Conservation (phyloP, 2,113 vertebrate species). For the Xenotilapia flavipinnis region DNA sequence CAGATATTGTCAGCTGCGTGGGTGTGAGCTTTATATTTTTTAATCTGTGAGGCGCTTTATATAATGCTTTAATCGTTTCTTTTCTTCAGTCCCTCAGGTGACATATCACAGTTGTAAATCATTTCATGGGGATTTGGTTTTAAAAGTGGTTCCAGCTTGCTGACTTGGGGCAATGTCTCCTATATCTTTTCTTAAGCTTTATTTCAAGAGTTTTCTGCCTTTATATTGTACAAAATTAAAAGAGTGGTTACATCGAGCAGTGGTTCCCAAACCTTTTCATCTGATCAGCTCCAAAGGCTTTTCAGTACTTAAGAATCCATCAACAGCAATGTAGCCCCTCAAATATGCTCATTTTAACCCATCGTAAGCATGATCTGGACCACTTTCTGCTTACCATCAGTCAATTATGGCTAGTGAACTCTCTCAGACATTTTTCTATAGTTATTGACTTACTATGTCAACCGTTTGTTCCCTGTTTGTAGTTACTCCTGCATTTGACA, state of each 20-base stretch:
- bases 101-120: background rate
- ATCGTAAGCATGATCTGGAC: background rate
- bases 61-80: background rate
- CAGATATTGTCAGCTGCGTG: background rate
- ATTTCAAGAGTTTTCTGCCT: background rate
- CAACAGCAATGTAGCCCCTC: background rate
- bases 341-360: background rate
- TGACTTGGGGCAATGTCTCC: background rate
- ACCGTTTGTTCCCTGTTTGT: background rate
- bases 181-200: background rate
- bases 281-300: background rate
- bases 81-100: background rate
- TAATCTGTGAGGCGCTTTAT: background rate
- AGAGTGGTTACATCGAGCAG: background rate
- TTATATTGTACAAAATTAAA: background rate
- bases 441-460: background rate
- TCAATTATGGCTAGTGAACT: background rate
- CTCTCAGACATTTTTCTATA: background rate
- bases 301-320: background rate
- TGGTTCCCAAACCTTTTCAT: background rate
- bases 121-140: background rate
- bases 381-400: background rate
- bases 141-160: background rate
- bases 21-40: background rate
- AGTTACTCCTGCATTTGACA: background rate